Evolutionary conservation across 2,797 vertebrate species (phyloP).

Genomic region (Eptatretus atami): DNA sequence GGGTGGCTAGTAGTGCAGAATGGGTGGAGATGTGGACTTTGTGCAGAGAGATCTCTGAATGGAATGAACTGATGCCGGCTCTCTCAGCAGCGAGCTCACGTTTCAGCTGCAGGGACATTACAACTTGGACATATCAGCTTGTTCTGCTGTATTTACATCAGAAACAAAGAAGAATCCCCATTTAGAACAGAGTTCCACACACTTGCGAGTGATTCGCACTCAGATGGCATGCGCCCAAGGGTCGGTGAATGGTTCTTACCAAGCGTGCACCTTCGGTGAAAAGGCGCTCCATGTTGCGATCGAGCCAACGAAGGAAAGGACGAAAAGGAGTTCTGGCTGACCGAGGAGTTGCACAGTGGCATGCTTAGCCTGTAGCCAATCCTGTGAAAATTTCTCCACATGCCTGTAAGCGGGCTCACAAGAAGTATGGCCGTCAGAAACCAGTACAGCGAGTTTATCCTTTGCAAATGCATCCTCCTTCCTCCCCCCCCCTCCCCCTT

Average conservation of each 20-base stretch:
- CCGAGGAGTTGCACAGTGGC: constrained; percentile 32
- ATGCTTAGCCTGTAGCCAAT: constrained; percentile 33
- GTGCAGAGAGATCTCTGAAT: constrained; percentile 25
- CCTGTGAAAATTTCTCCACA: constrained; percentile 19
- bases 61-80: constrained; percentile 31
- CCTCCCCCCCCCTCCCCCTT: no score
- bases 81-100: constrained; percentile 27
- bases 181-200: background rate
- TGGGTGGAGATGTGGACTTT: background rate
- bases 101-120: constrained; percentile 19
- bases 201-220: background rate
- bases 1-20: no score
- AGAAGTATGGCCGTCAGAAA: background rate
- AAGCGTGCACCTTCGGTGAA: constrained; percentile 32
- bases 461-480: background rate
- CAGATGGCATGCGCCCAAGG: background rate
- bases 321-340: constrained; percentile 29
- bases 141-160: background rate
- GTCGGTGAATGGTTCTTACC: constrained; percentile 13
- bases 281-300: constrained; percentile 33
- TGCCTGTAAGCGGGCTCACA: constrained; percentile 14
- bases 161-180: background rate
- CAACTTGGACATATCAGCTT: no score
- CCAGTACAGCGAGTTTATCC: no score
- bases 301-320: constrained; percentile 32